Evolutionary conservation across 2,113 vertebrate species (phyloP).

Genomic region (Pheucticus melanocephalus): DNA sequence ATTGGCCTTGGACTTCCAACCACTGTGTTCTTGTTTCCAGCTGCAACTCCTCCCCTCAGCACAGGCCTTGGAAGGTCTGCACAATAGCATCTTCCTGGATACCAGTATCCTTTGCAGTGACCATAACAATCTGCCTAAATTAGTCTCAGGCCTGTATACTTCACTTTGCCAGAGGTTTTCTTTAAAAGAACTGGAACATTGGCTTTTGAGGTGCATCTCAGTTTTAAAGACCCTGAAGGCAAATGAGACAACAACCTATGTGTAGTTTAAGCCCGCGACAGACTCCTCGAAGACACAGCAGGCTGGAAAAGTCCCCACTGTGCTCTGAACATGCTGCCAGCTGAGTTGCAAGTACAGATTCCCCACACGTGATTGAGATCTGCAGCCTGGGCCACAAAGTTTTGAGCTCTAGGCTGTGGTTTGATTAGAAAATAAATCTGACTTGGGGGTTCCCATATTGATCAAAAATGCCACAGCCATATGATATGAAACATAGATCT

Average conservation of each 20-base stretch:
- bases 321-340: not conserved
- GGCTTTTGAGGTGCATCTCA: not conserved
- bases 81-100: not conserved
- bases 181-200: not conserved
- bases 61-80: not conserved
- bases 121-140: not conserved
- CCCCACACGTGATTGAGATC: not conserved
- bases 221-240: not conserved
- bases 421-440: slow-evolving; percentile 1
- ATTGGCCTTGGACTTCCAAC: not conserved
- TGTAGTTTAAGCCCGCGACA: not conserved
- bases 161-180: not conserved
- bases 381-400: not conserved
- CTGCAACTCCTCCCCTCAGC: not conserved
- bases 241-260: not conserved
- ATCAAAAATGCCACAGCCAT: not conserved
- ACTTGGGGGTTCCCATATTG: not conserved
- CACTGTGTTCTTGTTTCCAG: not conserved
- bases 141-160: not conserved
- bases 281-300: not conserved
- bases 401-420: rapidly evolving
- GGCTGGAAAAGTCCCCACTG: not conserved
- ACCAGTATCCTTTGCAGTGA: not conserved
- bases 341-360: not conserved
- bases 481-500: not conserved